A percentile compares a stretch with the other conserved stretches of the same genome.
phyloP scores from a whole-genome alignment of 2,113 vertebrate species.

The Burhinus bistriatus region DNA sequence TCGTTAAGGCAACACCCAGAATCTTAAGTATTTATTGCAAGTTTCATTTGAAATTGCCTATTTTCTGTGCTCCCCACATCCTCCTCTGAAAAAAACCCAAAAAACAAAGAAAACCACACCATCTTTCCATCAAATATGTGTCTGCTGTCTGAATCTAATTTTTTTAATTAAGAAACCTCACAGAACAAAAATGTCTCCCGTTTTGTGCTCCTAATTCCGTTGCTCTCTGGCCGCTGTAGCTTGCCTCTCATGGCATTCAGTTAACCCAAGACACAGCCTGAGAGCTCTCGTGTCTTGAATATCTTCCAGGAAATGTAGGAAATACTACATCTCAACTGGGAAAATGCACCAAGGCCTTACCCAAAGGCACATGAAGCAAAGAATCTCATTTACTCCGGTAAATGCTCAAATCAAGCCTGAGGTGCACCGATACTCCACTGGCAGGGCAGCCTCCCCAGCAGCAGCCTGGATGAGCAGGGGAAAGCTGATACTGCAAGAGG shows the following conservation, averaged over 20 bases:
- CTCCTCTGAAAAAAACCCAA: rapidly evolving
- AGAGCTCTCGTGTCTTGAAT: background rate
- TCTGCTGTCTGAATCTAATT: background rate
- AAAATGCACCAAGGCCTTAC: background rate
- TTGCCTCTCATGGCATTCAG: background rate
- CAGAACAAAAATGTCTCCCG: background rate
- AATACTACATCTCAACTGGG: background rate
- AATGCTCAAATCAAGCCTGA: background rate
- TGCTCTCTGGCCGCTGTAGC: background rate
- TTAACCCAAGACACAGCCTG: background rate
- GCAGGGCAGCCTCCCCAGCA: background rate
- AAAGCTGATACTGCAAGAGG: background rate
- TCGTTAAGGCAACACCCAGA: background rate
- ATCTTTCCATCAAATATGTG: background rate
- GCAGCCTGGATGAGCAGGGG: background rate
- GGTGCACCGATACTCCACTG: too few species aligned
- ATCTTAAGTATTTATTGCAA: background rate
- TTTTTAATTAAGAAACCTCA: background rate
- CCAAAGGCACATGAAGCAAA: background rate
- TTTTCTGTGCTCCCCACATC: background rate
- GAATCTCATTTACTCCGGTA: background rate
- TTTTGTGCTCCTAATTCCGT: background rate
- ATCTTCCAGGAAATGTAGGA: background rate
- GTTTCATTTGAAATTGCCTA: background rate
- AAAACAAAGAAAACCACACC: background rate